Evolutionary conservation across 2,113 vertebrate genomes (phyloP), one percentile per base, ranked within the genome.

Genomic region (Indicator indicator): DNA sequence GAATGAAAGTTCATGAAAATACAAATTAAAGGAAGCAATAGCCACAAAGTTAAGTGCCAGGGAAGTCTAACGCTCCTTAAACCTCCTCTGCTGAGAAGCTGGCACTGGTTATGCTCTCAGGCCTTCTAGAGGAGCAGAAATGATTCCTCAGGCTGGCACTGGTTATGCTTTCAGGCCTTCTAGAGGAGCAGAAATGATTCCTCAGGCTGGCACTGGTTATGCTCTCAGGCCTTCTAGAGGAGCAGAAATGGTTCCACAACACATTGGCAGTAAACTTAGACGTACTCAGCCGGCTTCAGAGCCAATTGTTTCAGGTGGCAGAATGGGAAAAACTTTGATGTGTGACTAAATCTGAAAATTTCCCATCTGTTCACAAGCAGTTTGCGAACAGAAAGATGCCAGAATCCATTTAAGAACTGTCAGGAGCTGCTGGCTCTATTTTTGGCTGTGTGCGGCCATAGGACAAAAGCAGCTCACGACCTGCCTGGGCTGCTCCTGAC

Each of bases 291-390:
- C 74, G 76, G 79, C 83, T 96, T 90, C 56, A 59, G 62, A 92
- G 86, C 46, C 5, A 52, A 86, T 78, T 88, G 73, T 83, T 96
- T 96, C 90, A 94, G 62, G 92, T 81, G 65, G 69, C n/a, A 86
- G 69, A 83, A 85, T 9, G 68, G 42, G 80, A 83, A 90, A 88
- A 92, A 83, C 65, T 93, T 84, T 50, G 46, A 84, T 72, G 28
- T 86, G 95, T 91, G 72, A 88, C 90, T 86, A 86, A 78, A 86
- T 48, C 71, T 92, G 83, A 88, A 93, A 58, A 58, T 85, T 75
- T 70, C 33, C 83, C 83, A 81, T 95, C 90, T 96, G 92, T 78
- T 96, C 86, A 75, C 54, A 54, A 94, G 16, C 23, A 58, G 84
- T 84, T 84, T 93, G 80, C 76, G 92, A 84, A 54, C 27, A 88